A percentile compares a stretch with the other conserved stretches of the same genome.
Conservation (phyloP, 2,797 vertebrate species). For the Anomalospiza imberbis region DNA sequence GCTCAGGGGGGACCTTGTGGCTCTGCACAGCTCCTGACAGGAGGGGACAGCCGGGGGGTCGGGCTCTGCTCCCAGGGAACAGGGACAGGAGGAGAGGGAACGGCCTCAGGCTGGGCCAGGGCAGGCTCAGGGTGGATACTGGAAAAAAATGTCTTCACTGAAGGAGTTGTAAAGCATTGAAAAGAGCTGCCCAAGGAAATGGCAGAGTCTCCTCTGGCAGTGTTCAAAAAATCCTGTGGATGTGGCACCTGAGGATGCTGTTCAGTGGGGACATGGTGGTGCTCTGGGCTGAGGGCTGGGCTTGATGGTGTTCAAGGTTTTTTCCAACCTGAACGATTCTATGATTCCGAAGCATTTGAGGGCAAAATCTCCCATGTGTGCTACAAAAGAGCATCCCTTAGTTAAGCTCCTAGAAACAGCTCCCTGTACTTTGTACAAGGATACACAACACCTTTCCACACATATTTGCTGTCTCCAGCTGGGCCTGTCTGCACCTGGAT, state of each 20-base stretch:
- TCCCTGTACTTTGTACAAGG: neutral
- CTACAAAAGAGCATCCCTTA: neutral
- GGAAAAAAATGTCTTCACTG: neutral
- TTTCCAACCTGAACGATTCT: neutral
- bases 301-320: neutral
- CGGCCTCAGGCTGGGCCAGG: neutral
- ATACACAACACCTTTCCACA: neutral
- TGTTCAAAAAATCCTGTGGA: fast-evolving
- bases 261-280: neutral
- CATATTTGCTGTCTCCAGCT: neutral
- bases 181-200: neutral
- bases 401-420: neutral
- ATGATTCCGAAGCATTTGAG: neutral
- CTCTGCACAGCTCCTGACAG: neutral
- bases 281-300: neutral
- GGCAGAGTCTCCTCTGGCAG: neutral
- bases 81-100: neutral
- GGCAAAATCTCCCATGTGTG: neutral
- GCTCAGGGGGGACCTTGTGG: neutral
- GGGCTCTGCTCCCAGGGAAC: neutral
- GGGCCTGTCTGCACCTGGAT: neutral
- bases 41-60: neutral
- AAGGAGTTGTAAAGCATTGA: neutral
- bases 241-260: neutral
- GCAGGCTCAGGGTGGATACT: fast-evolving